Percentiles rank a stretch among this genome's conserved stretches.
Conservation (phyloP, 1,140 invertebrate genomes). For the Heliconius hewitsoni region DNA sequence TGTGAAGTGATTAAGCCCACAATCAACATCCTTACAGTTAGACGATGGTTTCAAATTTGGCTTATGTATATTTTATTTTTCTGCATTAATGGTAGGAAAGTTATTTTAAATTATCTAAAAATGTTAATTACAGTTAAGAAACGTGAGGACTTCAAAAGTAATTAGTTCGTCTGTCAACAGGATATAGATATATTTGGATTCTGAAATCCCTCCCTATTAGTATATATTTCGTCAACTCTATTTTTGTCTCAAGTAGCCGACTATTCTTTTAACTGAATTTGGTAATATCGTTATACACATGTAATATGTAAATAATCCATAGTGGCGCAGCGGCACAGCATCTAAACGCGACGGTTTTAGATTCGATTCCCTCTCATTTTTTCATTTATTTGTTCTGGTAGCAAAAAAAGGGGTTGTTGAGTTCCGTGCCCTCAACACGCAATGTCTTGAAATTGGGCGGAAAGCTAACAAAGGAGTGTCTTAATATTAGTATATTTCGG, state of each 20-base stretch:
- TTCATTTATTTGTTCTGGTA: neutral
- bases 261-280: slow-evolving; percentile 8
- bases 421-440: neutral
- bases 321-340: neutral
- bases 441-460: neutral
- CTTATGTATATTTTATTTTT: neutral
- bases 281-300: neutral
- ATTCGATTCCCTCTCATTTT: neutral
- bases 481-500: too few species aligned
- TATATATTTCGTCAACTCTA: slow-evolving; percentile 28
- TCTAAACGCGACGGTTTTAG: neutral
- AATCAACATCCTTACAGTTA: too few species aligned
- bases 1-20: too few species aligned
- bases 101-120: neutral
- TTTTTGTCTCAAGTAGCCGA: slow-evolving; percentile 12
- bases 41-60: too few species aligned
- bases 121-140: neutral
- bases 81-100: neutral
- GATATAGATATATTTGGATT: slow-evolving; percentile 49
- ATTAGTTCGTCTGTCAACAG: slow-evolving; percentile 68
- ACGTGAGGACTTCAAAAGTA: slow-evolving; percentile 49
- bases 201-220: slow-evolving; percentile 32
- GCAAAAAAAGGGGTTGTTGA: neutral
- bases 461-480: neutral
- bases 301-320: neutral